Percentiles rank a stretch among this genome's conserved stretches.
Conservation (phyloP, 1,140 invertebrate species). For the Teleopsis dalmanni region DNA sequence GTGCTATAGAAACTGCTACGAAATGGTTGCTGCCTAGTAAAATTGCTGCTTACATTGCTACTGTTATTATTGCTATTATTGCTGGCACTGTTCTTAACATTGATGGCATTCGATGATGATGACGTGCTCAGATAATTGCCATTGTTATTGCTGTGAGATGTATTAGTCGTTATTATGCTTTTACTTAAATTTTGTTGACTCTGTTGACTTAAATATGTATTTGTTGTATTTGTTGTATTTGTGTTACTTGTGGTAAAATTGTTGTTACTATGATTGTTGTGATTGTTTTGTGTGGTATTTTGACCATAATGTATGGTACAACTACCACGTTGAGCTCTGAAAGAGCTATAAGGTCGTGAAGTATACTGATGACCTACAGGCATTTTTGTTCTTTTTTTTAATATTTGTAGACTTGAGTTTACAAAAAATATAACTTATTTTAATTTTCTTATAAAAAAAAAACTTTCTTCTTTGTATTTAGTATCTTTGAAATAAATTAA, state of each 20-base stretch:
- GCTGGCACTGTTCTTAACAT: neutral
- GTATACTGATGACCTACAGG: constrained; percentile 39
- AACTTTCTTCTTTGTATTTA: neutral
- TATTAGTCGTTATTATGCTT: constrained; percentile 3
- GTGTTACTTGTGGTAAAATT: constrained; percentile 10
- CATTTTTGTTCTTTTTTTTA: constrained; percentile 28
- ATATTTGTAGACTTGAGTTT: constrained; percentile 6
- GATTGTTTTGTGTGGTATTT: no score
- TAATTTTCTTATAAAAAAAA: neutral
- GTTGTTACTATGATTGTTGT: no score
- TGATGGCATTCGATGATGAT: neutral
- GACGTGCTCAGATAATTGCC: constrained; percentile 4
- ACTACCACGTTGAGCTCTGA: constrained; percentile 34
- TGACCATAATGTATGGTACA: constrained; percentile 15
- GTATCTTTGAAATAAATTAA: neutral
- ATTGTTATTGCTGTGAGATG: neutral
- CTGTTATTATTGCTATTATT: constrained; percentile 8
- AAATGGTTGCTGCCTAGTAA: constrained; percentile 33
- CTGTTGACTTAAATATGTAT: neutral
- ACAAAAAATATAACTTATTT: neutral
- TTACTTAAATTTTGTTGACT: neutral
- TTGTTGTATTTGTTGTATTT: constrained; percentile 1
- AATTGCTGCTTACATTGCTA: constrained; percentile 15
- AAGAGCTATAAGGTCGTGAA: constrained; percentile 40
- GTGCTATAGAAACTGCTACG: constrained; percentile 22